Conservation (phyloP, 2,888 invertebrate genomes). For the Parelbella ahira region DNA sequence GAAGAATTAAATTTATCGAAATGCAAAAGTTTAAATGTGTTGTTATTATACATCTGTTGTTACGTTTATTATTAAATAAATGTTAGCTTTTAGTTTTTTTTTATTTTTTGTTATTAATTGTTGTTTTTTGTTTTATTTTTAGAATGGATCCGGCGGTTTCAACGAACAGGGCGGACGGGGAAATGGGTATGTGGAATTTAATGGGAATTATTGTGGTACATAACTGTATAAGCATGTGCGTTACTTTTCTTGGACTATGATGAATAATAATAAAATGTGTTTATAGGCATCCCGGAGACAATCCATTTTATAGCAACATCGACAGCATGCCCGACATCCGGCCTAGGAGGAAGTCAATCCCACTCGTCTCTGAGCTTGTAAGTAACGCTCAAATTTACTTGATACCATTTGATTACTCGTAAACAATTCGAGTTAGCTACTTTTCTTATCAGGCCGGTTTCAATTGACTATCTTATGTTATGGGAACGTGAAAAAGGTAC, state of each 20-base stretch:
- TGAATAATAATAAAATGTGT: background rate
- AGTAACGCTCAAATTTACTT: slow-evolving; percentile 69
- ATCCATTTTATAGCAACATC: slow-evolving; percentile 99
- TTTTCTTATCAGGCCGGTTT: slow-evolving; percentile 60
- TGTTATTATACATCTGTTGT: slow-evolving; percentile 33
- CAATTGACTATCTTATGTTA: slow-evolving; percentile 50
- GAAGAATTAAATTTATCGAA: slow-evolving; percentile 16
- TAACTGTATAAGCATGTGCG: too few species aligned
- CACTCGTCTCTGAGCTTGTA: slow-evolving; percentile 99
- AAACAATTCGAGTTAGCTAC: slow-evolving; percentile 56
- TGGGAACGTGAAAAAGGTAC: slow-evolving; percentile 1
- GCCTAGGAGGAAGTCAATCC: slow-evolving; percentile 97
- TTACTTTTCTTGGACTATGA: too few species aligned
- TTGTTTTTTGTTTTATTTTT: slow-evolving; percentile 84
- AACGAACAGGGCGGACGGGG: slow-evolving; percentile 88
- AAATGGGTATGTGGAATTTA: slow-evolving; percentile 85
- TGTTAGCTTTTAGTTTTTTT: slow-evolving; percentile 54
- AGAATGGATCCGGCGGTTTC: slow-evolving; percentile 91
- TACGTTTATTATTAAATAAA: slow-evolving; percentile 47
- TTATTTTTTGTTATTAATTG: slow-evolving; percentile 54
- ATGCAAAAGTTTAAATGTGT: slow-evolving; percentile 30
- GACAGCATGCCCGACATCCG: slow-evolving; percentile 99
- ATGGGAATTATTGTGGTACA: too few species aligned
- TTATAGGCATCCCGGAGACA: slow-evolving; percentile 92
- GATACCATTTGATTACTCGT: slow-evolving; percentile 41